phyloP scores from a whole-genome alignment of 2,888 invertebrate genomes.

The Enchytraeus crypticus region DNA sequence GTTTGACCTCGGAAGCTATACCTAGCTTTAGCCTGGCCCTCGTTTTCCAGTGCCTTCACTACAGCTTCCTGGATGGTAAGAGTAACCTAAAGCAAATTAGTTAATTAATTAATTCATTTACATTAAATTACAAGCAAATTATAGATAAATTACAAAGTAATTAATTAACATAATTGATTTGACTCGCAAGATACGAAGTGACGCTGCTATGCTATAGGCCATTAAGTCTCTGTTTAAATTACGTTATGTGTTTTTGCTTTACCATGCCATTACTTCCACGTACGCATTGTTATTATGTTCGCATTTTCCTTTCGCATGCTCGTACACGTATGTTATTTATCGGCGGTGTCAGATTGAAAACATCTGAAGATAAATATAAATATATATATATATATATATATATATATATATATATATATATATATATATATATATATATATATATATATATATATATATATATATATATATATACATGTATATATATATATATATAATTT shows the following conservation, averaged over 20 bases:
- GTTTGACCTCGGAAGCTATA: constrained; percentile 91
- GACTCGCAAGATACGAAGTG: background rate
- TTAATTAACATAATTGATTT: background rate
- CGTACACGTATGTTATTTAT: no score
- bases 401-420: no score
- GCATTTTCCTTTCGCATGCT: no score
- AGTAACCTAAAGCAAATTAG: constrained; percentile 31
- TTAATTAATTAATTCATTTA: background rate
- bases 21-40: constrained; percentile 86
- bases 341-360: no score
- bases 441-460: background rate
- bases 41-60: constrained; percentile 48
- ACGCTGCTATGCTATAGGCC: background rate
- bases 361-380: no score
- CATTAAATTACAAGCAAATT: no score
- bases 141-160: no score
- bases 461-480: background rate
- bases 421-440: background rate
- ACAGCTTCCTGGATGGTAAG: constrained; percentile 43
- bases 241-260: no score
- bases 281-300: no score
- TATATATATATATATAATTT: background rate
- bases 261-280: no score
- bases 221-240: no score
- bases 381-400: no score